Percentiles rank a stretch among this genome's conserved stretches.
These are phyloP conservation scores for Micrasema minimum DNA, from an alignment of 1,140 invertebrate genomes.

Conservation along the genomic window DNA sequence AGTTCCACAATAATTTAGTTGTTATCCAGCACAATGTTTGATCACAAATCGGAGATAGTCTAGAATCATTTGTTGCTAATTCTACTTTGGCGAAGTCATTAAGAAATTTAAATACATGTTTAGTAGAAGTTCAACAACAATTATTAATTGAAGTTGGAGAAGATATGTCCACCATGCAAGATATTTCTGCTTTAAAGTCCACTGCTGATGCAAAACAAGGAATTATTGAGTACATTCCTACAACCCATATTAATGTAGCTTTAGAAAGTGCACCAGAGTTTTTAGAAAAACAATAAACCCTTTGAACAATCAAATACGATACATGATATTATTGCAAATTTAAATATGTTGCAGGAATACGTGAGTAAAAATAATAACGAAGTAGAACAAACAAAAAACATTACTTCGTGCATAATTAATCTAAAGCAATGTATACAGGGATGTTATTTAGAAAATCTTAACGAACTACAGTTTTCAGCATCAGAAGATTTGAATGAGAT, in stretches of 20 bases:
- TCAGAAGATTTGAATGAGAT: neutral
- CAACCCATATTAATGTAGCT: conserved; percentile 32
- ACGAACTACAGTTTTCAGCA: no score
- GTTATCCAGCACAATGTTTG: conserved; percentile 64
- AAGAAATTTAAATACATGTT: conserved; percentile 66
- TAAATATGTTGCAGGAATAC: conserved; percentile 58
- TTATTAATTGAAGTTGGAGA: conserved; percentile 60
- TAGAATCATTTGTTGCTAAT: conserved; percentile 54
- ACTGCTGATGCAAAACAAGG: conserved; percentile 59
- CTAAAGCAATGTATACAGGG: conserved; percentile 6
- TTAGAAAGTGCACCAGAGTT: conserved; percentile 52
- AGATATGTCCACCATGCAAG: conserved; percentile 67
- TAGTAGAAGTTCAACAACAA: conserved; percentile 67
- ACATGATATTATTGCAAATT: conserved; percentile 53
- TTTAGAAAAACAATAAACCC: conserved; percentile 22
- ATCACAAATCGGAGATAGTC: conserved; percentile 59
- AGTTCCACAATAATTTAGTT: conserved; percentile 64
- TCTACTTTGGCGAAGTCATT: conserved; percentile 64
- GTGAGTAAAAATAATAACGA: conserved; percentile 58
- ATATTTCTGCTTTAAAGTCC: conserved; percentile 69
- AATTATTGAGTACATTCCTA: conserved; percentile 27
- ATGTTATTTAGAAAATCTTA: no score
- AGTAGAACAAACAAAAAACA: conserved; percentile 58
- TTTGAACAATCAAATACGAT: conserved; percentile 54
- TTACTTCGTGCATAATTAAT: conserved; percentile 51